These are phyloP conservation scores for Lasiommata megera DNA, from an alignment of 2,888 invertebrate genomes.

Conservation along the genomic window DNA sequence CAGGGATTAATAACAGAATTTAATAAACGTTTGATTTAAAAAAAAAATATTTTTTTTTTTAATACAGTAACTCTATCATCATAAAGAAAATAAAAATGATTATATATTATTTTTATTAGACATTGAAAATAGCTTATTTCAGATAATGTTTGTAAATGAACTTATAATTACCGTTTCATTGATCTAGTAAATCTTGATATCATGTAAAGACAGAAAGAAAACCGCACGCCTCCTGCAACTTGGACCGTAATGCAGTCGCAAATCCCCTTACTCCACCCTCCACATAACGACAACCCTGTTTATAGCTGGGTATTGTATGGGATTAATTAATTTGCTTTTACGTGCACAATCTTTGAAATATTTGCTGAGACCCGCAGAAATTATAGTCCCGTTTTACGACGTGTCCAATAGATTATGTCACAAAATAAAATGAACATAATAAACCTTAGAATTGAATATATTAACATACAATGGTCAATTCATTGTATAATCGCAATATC, in stretches of 20 bases:
- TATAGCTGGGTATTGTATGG: constrained; percentile 57
- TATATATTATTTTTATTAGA: too few species aligned
- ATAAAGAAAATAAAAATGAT: too few species aligned
- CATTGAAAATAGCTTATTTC: too few species aligned
- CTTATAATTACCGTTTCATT: too few species aligned
- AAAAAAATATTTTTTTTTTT: too few species aligned
- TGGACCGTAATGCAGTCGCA: constrained; percentile 22
- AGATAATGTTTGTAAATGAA: too few species aligned
- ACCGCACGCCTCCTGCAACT: constrained; percentile 12
- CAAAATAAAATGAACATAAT: constrained; percentile 10
- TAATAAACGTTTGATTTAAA: too few species aligned
- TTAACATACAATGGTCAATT: constrained; percentile 29
- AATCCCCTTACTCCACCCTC: constrained; percentile 43
- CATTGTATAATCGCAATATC: constrained; percentile 20
- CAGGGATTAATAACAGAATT: too few species aligned
- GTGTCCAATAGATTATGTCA: constrained; percentile 12
- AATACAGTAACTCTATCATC: too few species aligned
- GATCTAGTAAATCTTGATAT: too few species aligned
- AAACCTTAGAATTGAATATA: constrained; percentile 9
- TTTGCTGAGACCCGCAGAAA: constrained; percentile 45
- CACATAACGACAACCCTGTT: constrained; percentile 56
- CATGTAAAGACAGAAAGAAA: background rate
- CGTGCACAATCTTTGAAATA: constrained; percentile 50
- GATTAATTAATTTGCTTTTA: constrained; percentile 74
- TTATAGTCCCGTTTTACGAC: constrained; percentile 12